Conservation (phyloP, 1,140 invertebrate species). For the Lepidurus couesii region DNA sequence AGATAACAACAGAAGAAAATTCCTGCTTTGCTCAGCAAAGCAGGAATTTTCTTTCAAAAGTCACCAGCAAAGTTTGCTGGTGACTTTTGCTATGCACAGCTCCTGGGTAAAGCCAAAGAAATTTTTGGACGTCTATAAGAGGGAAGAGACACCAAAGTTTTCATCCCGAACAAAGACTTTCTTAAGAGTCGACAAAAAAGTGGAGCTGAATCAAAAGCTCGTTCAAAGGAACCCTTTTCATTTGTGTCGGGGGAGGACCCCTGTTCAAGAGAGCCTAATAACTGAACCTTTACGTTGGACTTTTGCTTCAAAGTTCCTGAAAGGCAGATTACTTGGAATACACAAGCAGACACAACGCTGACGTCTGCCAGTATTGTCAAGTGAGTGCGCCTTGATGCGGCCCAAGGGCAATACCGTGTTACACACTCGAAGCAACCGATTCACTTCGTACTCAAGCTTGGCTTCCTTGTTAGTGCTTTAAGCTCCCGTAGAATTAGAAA, state of each 20-base stretch:
- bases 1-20: no score
- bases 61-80: no score
- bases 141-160: not conserved
- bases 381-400: not conserved
- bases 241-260: not conserved
- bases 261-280: constrained; percentile 3
- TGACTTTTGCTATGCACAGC: not conserved
- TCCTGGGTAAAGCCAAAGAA: not conserved
- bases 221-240: constrained; percentile 10
- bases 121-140: not conserved
- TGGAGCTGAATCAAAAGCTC: not conserved
- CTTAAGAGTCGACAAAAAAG: not conserved
- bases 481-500: no score
- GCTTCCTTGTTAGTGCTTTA: no score
- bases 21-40: no score
- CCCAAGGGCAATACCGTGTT: not conserved
- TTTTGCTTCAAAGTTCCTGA: not conserved
- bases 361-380: constrained; percentile 17
- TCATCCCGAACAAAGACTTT: not conserved
- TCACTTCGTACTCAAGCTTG: not conserved
- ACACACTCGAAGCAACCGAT: not conserved
- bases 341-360: not conserved
- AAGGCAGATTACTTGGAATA: constrained; percentile 1
- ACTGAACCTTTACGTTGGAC: not conserved
- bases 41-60: no score